Conservation (phyloP, 2,113 vertebrate genomes). For the Vulpes vulpes region DNA sequence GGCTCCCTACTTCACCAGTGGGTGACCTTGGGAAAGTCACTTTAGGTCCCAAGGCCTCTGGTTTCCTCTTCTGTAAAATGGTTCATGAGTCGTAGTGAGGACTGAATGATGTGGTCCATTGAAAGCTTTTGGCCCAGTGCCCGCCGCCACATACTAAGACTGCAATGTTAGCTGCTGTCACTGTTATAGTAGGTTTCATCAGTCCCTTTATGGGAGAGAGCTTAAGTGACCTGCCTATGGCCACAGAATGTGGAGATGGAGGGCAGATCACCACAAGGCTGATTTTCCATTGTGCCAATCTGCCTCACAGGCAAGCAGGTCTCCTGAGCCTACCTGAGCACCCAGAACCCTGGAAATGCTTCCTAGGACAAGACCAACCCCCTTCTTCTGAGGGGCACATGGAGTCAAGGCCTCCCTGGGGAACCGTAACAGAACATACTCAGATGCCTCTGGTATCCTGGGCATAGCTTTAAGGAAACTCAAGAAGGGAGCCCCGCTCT, state of each 20-base stretch:
- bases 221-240: neutral
- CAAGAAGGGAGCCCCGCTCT: neutral
- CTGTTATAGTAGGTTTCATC: fast-evolving
- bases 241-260: neutral
- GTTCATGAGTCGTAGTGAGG: neutral
- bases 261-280: neutral
- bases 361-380: neutral
- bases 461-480: neutral
- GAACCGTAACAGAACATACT: neutral
- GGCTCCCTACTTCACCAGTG: neutral
- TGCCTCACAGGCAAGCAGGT: neutral
- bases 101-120: neutral
- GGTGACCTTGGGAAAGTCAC: neutral
- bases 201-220: neutral
- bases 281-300: neutral
- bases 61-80: neutral
- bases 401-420: neutral
- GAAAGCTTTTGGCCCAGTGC: neutral
- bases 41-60: neutral
- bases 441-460: neutral
- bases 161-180: neutral
- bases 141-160: fast-evolving
- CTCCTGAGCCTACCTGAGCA: neutral
- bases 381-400: neutral
- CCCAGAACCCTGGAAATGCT: neutral